Evolutionary conservation across 53 echinoderm and acorn worm species (phyloP).

Genomic region (Temnopleurus reevesii): DNA sequence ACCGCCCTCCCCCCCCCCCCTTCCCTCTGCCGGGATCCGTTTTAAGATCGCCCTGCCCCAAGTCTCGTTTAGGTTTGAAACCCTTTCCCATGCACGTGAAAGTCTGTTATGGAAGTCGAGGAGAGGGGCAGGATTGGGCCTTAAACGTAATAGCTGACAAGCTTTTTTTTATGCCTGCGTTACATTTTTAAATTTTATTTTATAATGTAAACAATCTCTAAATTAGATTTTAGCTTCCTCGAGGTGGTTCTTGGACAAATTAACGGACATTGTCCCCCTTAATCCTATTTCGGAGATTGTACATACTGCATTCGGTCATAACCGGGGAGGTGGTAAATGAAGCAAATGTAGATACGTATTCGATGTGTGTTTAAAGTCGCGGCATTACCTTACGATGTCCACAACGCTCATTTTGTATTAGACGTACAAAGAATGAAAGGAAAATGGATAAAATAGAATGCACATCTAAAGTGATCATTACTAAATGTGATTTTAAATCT

Average conservation of each 20-base stretch:
- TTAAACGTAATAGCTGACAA: conserved; percentile 29
- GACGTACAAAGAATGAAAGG: no score
- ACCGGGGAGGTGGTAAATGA: background rate
- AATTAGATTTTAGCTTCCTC: background rate
- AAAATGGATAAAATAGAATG: no score
- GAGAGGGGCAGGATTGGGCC: background rate
- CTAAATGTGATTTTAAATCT: no score
- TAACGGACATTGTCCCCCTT: conserved; percentile 14
- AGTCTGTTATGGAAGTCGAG: background rate
- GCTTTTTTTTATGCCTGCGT: background rate
- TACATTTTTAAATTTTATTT: background rate
- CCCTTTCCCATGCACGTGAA: background rate
- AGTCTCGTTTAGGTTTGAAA: no score
- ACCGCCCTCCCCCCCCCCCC: background rate
- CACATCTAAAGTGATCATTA: no score
- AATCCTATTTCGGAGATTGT: background rate
- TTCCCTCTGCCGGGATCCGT: background rate
- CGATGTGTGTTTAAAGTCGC: no score
- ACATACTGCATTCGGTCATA: background rate
- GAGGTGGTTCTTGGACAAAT: background rate
- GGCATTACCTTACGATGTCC: no score
- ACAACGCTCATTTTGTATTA: no score
- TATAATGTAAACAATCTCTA: background rate
- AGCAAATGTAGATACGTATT: no score
- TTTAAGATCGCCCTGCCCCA: no score